Evolutionary conservation across 2,113 vertebrate species (phyloP), one percentile per base, ranked within the genome.

Genomic region (Entelurus aequoreus): DNA sequence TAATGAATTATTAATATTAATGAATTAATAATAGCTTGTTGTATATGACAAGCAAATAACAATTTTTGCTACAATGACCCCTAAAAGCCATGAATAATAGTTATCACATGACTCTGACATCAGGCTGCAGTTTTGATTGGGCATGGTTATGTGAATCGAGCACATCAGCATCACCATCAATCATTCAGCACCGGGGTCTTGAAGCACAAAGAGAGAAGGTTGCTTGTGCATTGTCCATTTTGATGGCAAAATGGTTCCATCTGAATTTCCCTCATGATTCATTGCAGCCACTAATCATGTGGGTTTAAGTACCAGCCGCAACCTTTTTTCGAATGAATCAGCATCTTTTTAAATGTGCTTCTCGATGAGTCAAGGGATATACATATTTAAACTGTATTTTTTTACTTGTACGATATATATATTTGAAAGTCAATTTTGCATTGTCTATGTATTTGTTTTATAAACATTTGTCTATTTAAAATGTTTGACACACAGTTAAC

Each of bases 191-290:
- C 80, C 83, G 81, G 78, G 75, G 78, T 80, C 77, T 71, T 71
- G 56, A 59, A 72, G 71, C 75, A 74, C 71, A 66, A 62, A 72
- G 66, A 74, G 64, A 80, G 68, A 71, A 79, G 69, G 77, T 67
- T 63, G 81, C 50, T 76, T 82, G 70, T 38, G 66, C 76, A 76
- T 81, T 85, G 81, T 81, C 59, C 60, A 75, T 58, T 70, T 68
- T 88, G 84, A 88, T 82, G 82, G 84, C 74, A 79, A 84, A 83
- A 87, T 65, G 68, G 71, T 82, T 85, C 76, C 77, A 54, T 80
- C 71, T 77, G 75, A 87, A 80, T 82, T 78, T 72, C 58, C 66
- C 69, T 75, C 80, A 81, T 87, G 81, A 81, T 84, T 84, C 84
- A 85, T 69, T 63, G 69, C 70, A 54, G 65, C 76, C 69, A 61